Evolutionary conservation across 2,888 invertebrate genomes (phyloP).

Genomic region (Harmothoe impar): DNA sequence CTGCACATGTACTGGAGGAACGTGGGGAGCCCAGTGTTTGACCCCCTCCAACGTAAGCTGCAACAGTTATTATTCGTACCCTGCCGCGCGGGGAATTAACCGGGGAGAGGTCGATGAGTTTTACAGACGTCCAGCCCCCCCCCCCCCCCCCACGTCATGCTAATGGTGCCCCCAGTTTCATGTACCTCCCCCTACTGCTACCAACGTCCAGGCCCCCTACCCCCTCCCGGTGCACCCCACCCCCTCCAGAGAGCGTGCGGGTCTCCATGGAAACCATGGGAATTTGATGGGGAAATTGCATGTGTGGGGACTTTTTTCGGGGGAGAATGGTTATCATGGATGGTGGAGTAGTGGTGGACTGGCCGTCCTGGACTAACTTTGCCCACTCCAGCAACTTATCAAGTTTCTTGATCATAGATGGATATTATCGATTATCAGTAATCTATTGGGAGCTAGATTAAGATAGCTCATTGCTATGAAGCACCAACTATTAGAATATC

Average conservation of each 20-base stretch:
- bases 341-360: too few species aligned
- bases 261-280: constrained; percentile 48
- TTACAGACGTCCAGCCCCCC: constrained; percentile 15
- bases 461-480: too few species aligned
- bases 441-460: too few species aligned
- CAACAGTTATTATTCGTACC: constrained; percentile 23
- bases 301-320: neutral
- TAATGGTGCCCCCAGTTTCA: too few species aligned
- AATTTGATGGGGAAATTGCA: constrained; percentile 60
- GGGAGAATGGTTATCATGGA: too few species aligned
- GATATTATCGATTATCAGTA: too few species aligned
- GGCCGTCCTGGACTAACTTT: too few species aligned
- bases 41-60: neutral
- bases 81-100: constrained; percentile 26
- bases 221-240: neutral
- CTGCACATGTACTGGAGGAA: neutral
- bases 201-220: neutral
- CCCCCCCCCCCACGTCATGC: neutral
- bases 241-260: neutral
- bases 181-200: neutral
- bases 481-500: too few species aligned
- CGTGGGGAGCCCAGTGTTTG: neutral
- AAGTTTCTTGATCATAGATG: too few species aligned
- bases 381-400: too few species aligned
- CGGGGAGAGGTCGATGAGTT: neutral